Evolutionary conservation across 2,888 invertebrate genomes (phyloP).

Genomic region (Rotaria magnacalcarata): DNA sequence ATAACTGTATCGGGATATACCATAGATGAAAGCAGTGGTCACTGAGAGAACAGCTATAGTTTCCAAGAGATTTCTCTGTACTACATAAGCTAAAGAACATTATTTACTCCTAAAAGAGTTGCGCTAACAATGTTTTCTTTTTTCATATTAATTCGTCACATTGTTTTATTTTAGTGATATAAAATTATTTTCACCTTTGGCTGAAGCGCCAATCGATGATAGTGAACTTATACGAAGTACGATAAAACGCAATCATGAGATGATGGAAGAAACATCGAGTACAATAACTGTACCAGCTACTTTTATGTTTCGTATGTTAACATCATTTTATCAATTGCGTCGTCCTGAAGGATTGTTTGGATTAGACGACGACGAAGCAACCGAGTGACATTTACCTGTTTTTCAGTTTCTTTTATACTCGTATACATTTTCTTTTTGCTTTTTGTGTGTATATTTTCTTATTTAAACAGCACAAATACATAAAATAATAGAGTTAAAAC

Average conservation of each 20-base stretch:
- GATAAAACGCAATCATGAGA: constrained; percentile 72
- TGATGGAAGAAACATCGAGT: constrained; percentile 79
- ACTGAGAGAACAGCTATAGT: too few species aligned
- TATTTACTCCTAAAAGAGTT: too few species aligned
- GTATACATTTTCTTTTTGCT: neutral
- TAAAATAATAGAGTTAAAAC: neutral
- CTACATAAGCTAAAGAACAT: too few species aligned
- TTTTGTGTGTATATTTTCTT: neutral
- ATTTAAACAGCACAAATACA: neutral
- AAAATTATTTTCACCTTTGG: constrained; percentile 45
- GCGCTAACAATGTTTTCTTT: too few species aligned
- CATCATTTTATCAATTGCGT: constrained; percentile 53
- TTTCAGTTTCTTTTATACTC: neutral
- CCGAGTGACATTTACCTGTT: neutral
- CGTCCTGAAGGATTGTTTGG: constrained; percentile 37
- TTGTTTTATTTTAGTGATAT: neutral
- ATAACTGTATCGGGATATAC: too few species aligned
- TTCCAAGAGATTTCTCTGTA: too few species aligned
- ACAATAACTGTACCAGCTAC: constrained; percentile 81
- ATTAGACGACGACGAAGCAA: neutral
- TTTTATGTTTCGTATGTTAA: constrained; percentile 70
- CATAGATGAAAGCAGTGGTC: too few species aligned
- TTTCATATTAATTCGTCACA: too few species aligned
- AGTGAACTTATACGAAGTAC: constrained; percentile 63
- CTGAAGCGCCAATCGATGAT: neutral